Evolutionary conservation across 2,113 vertebrate species (phyloP).

Genomic region (Alaudala cheleensis): DNA sequence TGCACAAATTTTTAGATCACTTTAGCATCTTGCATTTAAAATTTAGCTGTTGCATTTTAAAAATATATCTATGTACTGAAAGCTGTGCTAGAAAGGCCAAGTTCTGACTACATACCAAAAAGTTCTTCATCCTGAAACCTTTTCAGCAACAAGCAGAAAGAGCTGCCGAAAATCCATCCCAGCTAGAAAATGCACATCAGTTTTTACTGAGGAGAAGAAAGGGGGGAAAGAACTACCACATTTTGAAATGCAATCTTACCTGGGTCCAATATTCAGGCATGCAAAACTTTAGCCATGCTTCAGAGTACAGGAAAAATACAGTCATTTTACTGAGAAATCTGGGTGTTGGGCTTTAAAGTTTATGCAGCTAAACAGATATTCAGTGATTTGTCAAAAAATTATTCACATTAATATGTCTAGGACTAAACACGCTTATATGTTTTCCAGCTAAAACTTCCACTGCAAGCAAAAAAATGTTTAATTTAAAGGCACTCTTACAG

Average conservation of each 20-base stretch:
- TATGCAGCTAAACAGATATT: background rate
- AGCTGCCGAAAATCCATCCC: background rate
- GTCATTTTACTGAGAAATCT: conserved; percentile 33
- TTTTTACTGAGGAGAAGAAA: background rate
- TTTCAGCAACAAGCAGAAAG: background rate
- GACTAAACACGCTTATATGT: background rate
- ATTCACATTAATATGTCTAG: background rate
- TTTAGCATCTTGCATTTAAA: background rate
- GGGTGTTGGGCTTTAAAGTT: background rate
- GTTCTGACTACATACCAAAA: background rate
- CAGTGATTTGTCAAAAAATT: background rate
- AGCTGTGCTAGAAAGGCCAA: background rate
- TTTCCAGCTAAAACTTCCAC: background rate
- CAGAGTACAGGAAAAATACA: background rate
- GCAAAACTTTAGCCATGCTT: conserved; percentile 1
- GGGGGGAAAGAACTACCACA: background rate
- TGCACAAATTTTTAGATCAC: background rate
- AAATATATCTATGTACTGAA: background rate
- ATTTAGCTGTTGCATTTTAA: background rate
- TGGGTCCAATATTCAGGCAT: background rate
- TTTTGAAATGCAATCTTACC: conserved; percentile 21
- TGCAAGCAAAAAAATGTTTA: background rate
- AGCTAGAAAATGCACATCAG: background rate
- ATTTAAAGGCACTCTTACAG: background rate
- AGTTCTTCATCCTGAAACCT: background rate